Evolutionary conservation across 2,113 vertebrate species (phyloP).

Genomic region (Protobothrops mucrosquamatus): DNA sequence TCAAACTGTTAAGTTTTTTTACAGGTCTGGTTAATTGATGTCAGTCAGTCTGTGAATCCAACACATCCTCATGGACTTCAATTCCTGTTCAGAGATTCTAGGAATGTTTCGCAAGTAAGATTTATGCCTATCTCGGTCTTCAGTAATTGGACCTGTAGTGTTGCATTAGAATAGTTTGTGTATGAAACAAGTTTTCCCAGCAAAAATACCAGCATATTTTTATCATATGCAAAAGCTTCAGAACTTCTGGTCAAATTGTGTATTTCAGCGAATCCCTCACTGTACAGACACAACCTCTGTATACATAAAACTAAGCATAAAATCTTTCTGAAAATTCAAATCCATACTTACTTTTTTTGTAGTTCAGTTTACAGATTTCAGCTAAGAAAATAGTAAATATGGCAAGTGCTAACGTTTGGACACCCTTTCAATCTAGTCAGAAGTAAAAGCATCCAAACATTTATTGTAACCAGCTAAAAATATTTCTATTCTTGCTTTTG

Average conservation of each 20-base stretch:
- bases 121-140: background rate
- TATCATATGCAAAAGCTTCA: background rate
- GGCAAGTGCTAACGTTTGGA: background rate
- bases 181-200: background rate
- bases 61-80: slow-evolving; percentile 92
- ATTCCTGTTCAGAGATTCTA: slow-evolving; percentile 95
- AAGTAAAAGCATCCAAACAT: background rate
- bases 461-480: background rate
- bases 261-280: background rate
- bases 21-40: slow-evolving; percentile 95
- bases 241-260: background rate
- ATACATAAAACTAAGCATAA: background rate
- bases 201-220: background rate
- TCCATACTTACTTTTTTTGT: background rate
- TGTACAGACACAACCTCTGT: too few species aligned
- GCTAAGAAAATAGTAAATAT: background rate
- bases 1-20: slow-evolving; percentile 20
- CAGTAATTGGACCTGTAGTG: background rate
- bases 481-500: background rate
- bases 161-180: background rate
- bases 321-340: background rate
- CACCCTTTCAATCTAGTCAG: background rate
- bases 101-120: slow-evolving; percentile 88
- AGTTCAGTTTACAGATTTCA: background rate
- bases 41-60: slow-evolving; percentile 95